Evolutionary conservation across 2,888 invertebrate genomes (phyloP).

Genomic region (Lumbricus terrestris): DNA sequence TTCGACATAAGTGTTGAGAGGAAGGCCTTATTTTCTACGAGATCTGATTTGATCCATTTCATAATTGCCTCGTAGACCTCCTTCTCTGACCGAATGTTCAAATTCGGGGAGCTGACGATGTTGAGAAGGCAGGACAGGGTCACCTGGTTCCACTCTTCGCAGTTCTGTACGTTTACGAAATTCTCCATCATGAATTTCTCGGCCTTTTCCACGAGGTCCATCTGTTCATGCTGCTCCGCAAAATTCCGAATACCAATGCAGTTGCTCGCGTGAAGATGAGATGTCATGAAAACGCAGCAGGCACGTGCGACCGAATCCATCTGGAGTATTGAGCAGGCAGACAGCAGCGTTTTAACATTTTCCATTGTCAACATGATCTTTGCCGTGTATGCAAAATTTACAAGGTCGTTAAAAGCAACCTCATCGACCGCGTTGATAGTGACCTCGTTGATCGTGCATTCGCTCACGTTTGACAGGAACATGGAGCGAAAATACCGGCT

Average conservation of each 20-base stretch:
- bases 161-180: constrained; percentile 50
- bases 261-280: constrained; percentile 59
- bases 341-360: constrained; percentile 61
- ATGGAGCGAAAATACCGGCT: constrained; percentile 61
- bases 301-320: constrained; percentile 60
- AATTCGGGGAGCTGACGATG: constrained; percentile 50
- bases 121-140: constrained; percentile 47
- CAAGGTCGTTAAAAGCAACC: constrained; percentile 52
- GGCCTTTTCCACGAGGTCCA: constrained; percentile 51
- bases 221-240: constrained; percentile 59
- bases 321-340: constrained; percentile 59
- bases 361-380: constrained; percentile 56
- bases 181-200: constrained; percentile 54
- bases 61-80: constrained; percentile 59
- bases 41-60: constrained; percentile 58
- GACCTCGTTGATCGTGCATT: constrained; percentile 49
- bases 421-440: constrained; percentile 57
- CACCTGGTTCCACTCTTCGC: constrained; percentile 53
- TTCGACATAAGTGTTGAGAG: constrained; percentile 51
- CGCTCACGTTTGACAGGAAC: constrained; percentile 60
- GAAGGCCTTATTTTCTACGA: constrained; percentile 45
- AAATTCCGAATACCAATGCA: constrained; percentile 60
- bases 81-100: constrained; percentile 51
- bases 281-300: constrained; percentile 61
- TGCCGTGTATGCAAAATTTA: constrained; percentile 61